These are phyloP conservation scores for Folsomia candida DNA, from an alignment of 2,888 invertebrate species.

Conservation along the genomic window DNA sequence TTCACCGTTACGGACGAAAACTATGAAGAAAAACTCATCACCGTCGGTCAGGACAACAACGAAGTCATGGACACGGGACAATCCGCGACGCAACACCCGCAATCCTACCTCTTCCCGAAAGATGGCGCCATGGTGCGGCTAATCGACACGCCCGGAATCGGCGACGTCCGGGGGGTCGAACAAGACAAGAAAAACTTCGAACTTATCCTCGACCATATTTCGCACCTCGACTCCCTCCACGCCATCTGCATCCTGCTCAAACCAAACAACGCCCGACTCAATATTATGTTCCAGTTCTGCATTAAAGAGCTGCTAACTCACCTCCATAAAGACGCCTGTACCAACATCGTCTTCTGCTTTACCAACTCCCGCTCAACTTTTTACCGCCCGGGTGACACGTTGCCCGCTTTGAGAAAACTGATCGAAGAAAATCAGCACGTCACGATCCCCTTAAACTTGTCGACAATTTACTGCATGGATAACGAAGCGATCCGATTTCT, in stretches of 20 bases:
- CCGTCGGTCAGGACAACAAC: conserved; percentile 15
- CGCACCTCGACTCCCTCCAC: conserved; percentile 14
- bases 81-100: conserved; percentile 17
- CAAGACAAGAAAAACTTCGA: conserved; percentile 24
- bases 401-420: conserved; percentile 21
- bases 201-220: conserved; percentile 14
- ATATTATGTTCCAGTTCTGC: conserved; percentile 16
- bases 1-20: conserved; percentile 30
- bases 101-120: conserved; percentile 15
- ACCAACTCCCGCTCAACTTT: conserved; percentile 35
- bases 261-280: conserved; percentile 22
- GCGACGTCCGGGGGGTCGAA: conserved; percentile 20
- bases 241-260: conserved; percentile 27
- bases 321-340: conserved; percentile 22
- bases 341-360: conserved; percentile 37
- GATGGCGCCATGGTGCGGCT: conserved; percentile 20
- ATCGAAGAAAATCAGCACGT: conserved; percentile 17
- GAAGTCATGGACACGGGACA: conserved; percentile 16
- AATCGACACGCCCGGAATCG: conserved; percentile 41
- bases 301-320: conserved; percentile 27
- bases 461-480: conserved; percentile 40
- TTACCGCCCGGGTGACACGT: conserved; percentile 36
- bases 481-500: conserved; percentile 40
- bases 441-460: conserved; percentile 2
- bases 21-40: conserved; percentile 18